Conservation (phyloP, 2,888 invertebrate species). For the Cepaea hortensis region DNA sequence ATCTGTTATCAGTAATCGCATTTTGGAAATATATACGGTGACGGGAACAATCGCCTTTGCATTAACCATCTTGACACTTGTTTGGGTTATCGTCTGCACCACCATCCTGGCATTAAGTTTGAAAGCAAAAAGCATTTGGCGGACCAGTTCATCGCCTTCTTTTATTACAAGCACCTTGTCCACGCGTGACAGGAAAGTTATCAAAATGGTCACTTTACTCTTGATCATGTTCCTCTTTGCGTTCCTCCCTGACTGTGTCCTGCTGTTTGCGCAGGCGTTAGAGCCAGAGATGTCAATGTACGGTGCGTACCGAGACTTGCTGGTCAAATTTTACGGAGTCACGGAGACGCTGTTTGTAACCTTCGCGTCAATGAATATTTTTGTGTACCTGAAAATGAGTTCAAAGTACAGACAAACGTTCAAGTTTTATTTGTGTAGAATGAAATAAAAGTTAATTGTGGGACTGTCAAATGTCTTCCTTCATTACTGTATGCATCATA, state of each 20-base stretch:
- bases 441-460: no score
- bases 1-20: neutral
- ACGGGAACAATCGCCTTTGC: neutral
- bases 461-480: no score
- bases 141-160: neutral
- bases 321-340: neutral
- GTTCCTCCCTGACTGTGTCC: neutral
- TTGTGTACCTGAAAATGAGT: no score
- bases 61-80: no score
- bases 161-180: neutral
- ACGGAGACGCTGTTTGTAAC: neutral
- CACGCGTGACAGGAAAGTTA: no score
- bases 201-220: no score
- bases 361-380: neutral
- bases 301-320: neutral
- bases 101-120: no score
- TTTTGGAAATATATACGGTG: neutral
- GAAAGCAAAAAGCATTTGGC: neutral
- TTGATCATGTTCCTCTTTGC: neutral
- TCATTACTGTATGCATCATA: no score
- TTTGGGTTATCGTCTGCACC: no score
- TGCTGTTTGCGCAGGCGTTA: constrained; percentile 1
- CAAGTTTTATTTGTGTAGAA: no score
- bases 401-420: no score
- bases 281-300: neutral